Conservation (phyloP, 2,888 invertebrate species). For the Gerris lacustris region DNA sequence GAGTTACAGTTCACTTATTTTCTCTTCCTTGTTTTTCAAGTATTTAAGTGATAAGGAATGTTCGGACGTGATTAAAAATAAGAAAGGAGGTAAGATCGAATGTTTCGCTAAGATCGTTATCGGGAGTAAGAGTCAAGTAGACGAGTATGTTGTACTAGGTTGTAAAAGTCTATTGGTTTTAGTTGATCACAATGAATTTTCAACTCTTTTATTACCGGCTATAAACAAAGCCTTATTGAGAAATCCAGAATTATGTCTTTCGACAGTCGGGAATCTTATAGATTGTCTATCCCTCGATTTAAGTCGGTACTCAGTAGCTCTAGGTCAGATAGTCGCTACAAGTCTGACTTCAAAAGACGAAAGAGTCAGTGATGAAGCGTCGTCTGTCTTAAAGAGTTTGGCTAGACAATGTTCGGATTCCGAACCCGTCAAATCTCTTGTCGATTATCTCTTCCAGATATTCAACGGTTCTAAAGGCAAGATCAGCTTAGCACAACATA, state of each 20-base stretch:
- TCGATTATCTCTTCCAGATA: conserved; percentile 61
- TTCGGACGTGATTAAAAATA: conserved; percentile 38
- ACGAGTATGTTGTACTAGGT: conserved; percentile 51
- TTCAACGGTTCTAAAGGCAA: conserved; percentile 85
- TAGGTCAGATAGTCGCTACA: conserved; percentile 48
- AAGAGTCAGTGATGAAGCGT: conserved; percentile 57
- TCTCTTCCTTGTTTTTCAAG: conserved; percentile 51
- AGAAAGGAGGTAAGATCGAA: conserved; percentile 43
- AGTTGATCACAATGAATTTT: conserved; percentile 55
- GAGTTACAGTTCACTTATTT: conserved; percentile 47
- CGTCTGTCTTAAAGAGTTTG: conserved; percentile 56
- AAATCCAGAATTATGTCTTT: conserved; percentile 82
- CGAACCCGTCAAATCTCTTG: conserved; percentile 52
- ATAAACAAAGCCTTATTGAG: conserved; percentile 82
- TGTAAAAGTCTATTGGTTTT: conserved; percentile 53
- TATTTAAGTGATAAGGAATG: conserved; percentile 44
- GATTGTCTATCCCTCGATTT: conserved; percentile 59
- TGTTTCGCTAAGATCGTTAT: conserved; percentile 64
- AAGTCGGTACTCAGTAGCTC: conserved; percentile 60
- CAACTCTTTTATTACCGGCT: conserved; percentile 61
- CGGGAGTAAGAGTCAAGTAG: conserved; percentile 63
- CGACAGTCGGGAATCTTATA: conserved; percentile 65
- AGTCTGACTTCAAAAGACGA: conserved; percentile 79
- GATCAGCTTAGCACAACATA: conserved; percentile 74
- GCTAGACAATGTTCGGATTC: conserved; percentile 57